Base-by-base conservation (phyloP, 2,797 vertebrate species). In the Parambassis ranga region DNA sequence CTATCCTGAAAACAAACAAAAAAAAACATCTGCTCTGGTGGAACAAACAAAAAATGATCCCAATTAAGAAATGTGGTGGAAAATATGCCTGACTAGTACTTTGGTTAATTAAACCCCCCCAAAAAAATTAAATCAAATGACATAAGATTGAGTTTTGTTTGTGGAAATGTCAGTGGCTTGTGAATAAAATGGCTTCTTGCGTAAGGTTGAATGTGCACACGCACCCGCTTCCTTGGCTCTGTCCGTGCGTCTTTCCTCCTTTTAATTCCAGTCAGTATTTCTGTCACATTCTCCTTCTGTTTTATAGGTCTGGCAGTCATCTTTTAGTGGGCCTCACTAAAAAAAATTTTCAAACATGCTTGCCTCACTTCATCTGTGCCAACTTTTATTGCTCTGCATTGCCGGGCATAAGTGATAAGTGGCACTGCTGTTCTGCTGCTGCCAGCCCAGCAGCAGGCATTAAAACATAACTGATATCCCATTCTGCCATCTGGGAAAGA, bases 401-500 rank as follows among this genome's bases (percentile, higher is more conserved):
- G 75, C 47, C 59, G 32, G 44, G 57, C 58, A 51, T 28, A 32
- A n/a, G 63, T 59, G 69, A 70, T 68, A 64, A 73, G n/a, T n/a
- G 30, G 10, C 33, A 6, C 37, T 50, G 57, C 7, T 18, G 61
- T 60, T 62, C 26, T 6, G 11, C 62, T 22, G 33, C n/a, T 73
- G 63, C 75, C 67, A 78, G 71, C 63, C 35, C 69, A n/a, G 65
- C 75, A 69, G 69, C 60, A 50, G 49, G 33, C 65, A 65, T 68
- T 62, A 57, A 66, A 67, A 64, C 59, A 72, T 65, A 76, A 79
- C 75, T 46, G 49, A 77, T 83, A 75, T 63, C 53, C 68, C 53
- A 60, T 35, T 49, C 70, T 69, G 75, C 72, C 81, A 81, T 81
- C 82, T 90, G 89, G 69, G 36, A 57, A 82, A 83, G 33, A 71